Conservation (phyloP, 64 coral and sea anemone genomes). For the Stichodactyla helianthus region DNA sequence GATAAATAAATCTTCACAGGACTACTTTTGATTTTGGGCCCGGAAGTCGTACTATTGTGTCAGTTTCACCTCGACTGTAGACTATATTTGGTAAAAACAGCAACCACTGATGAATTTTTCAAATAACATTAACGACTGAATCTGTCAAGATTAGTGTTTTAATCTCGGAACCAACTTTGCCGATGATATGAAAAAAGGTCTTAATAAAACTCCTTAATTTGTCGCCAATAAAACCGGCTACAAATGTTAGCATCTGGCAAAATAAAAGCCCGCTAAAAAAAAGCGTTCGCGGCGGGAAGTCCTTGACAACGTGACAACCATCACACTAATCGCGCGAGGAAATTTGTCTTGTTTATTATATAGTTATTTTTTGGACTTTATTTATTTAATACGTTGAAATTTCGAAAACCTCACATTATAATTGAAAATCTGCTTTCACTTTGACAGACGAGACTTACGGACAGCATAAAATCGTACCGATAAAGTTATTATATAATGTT, state of each 20-base stretch:
- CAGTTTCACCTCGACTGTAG: too few species aligned
- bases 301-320: not conserved
- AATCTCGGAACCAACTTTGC: not conserved
- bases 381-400: not conserved
- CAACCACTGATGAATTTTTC: not conserved
- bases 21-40: too few species aligned
- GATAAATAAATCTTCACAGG: too few species aligned
- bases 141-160: not conserved
- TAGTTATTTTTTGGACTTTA: not conserved
- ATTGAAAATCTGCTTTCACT: not conserved
- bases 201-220: not conserved
- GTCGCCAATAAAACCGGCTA: not conserved
- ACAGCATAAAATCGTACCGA: not conserved
- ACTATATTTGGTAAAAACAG: not conserved
- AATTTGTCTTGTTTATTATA: not conserved
- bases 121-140: not conserved
- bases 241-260: not conserved
- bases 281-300: not conserved
- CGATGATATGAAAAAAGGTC: not conserved
- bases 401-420: not conserved
- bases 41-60: too few species aligned
- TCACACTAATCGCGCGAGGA: not conserved
- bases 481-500: not conserved
- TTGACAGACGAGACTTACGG: not conserved
- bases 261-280: constrained; percentile 9